phyloP scores from a whole-genome alignment of 2,888 invertebrate genomes.

The Oligia latruncula region DNA sequence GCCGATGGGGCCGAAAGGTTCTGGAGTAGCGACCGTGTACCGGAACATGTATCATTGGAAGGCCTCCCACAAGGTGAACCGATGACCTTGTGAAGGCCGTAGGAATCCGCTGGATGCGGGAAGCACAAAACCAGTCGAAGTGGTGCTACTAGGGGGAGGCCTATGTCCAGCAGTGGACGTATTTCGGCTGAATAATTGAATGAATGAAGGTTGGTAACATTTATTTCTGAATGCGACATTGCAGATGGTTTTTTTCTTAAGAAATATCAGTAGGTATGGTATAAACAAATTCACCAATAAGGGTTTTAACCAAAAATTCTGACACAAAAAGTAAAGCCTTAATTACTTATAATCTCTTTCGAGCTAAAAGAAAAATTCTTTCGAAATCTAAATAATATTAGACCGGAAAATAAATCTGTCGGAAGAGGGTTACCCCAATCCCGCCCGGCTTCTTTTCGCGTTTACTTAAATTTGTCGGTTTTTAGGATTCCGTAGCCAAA shows the following conservation, averaged over 20 bases:
- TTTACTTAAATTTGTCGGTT: constrained; percentile 43
- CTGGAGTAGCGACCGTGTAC: background rate
- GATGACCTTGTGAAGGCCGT: background rate
- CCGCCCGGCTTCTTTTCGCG: constrained; percentile 20
- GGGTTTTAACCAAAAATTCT: background rate
- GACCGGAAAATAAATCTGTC: constrained; percentile 26
- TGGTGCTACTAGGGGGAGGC: background rate
- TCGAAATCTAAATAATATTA: constrained; percentile 19
- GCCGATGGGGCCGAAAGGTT: background rate
- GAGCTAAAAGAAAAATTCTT: constrained; percentile 24
- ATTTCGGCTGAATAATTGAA: too few species aligned
- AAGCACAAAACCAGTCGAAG: background rate
- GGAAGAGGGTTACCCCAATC: constrained; percentile 31
- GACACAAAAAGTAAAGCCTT: background rate
- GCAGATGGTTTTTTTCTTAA: background rate
- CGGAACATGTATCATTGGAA: background rate
- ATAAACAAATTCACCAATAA: background rate
- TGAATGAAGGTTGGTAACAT: background rate
- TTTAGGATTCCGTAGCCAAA: background rate
- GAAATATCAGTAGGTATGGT: background rate
- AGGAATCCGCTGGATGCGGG: background rate
- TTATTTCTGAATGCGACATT: background rate
- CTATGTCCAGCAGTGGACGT: too few species aligned
- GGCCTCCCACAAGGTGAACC: background rate
- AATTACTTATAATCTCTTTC: constrained; percentile 21